Percentiles rank a stretch among this genome's conserved stretches.
phyloP scores from a whole-genome alignment of 2,113 vertebrate species.

The Cyanistes caeruleus region DNA sequence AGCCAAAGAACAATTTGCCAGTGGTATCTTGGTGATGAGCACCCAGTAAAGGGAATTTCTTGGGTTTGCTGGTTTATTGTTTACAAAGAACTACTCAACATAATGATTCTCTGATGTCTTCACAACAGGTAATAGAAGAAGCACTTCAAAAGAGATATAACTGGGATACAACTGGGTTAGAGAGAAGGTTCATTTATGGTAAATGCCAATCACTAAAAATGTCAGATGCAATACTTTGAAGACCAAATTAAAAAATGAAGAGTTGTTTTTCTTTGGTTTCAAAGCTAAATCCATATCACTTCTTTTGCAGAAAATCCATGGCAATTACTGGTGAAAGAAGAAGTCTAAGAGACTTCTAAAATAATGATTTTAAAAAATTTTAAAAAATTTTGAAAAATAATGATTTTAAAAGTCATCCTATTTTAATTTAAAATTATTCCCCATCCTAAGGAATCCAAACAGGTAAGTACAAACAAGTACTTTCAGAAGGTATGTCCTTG shows the following conservation, averaged over 20 bases:
- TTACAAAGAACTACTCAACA: slow-evolving; percentile 60
- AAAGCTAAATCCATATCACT: not conserved
- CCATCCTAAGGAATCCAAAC: not conserved
- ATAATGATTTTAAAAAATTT: not conserved
- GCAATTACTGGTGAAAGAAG: not conserved
- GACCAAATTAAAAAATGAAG: not conserved
- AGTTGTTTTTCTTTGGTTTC: not conserved
- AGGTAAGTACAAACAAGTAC: not conserved
- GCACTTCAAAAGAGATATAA: not conserved
- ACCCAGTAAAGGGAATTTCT: not conserved
- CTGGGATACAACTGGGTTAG: not conserved
- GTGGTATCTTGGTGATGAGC: not conserved
- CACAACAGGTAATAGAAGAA: not conserved
- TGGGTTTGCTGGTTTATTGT: slow-evolving; percentile 45
- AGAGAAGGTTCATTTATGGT: not conserved
- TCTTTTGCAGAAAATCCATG: not conserved
- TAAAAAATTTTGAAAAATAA: not conserved
- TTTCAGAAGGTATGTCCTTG: not conserved
- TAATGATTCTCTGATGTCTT: slow-evolving; percentile 33
- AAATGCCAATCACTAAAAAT: not conserved
- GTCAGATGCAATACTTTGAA: slow-evolving; percentile 2
- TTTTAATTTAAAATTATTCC: not conserved
- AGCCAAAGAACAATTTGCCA: not conserved
- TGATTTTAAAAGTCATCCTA: not conserved
- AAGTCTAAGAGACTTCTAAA: not conserved